Percentiles rank a stretch among this genome's conserved stretches.
These are phyloP conservation scores for Platerodrilus igneus DNA, from an alignment of 2,888 invertebrate genomes.

Conservation along the genomic window DNA sequence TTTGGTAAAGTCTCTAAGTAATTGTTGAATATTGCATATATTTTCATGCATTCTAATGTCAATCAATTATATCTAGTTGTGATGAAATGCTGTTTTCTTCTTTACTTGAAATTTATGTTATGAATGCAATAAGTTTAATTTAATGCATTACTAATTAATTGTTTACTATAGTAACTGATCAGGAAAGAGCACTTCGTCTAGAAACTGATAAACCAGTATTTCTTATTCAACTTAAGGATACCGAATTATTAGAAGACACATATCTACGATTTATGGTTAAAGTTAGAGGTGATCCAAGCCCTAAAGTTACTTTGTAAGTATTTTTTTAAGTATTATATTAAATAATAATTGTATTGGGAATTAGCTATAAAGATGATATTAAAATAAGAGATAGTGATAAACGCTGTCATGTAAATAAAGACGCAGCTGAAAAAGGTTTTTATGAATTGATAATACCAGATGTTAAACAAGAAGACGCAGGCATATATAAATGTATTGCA, in stretches of 20 bases:
- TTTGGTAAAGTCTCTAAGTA: too few species aligned
- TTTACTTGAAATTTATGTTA: conserved; percentile 9
- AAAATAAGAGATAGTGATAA: conserved; percentile 65
- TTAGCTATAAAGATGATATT: conserved; percentile 76
- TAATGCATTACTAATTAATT: not conserved
- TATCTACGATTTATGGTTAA: conserved; percentile 85
- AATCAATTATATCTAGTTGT: too few species aligned
- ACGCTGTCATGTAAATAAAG: conserved; percentile 65
- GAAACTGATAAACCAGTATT: conserved; percentile 78
- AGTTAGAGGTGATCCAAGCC: conserved; percentile 83
- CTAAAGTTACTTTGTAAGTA: conserved; percentile 86
- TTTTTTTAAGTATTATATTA: not conserved
- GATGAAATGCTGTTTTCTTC: too few species aligned
- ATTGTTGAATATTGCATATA: too few species aligned
- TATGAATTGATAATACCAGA: conserved; percentile 84
- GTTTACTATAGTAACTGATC: conserved; percentile 57
- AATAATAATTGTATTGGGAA: conserved; percentile 12
- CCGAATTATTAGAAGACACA: conserved; percentile 81
- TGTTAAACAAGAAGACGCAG: conserved; percentile 74
- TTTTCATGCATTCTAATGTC: too few species aligned
- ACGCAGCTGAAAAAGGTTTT: conserved; percentile 75
- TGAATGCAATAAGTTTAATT: not conserved
- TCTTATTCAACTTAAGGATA: conserved; percentile 78
- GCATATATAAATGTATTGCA: conserved; percentile 79
- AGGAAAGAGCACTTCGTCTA: conserved; percentile 64